phyloP scores from a whole-genome alignment of 2,888 invertebrate species.

The Epicampocera succincta region DNA sequence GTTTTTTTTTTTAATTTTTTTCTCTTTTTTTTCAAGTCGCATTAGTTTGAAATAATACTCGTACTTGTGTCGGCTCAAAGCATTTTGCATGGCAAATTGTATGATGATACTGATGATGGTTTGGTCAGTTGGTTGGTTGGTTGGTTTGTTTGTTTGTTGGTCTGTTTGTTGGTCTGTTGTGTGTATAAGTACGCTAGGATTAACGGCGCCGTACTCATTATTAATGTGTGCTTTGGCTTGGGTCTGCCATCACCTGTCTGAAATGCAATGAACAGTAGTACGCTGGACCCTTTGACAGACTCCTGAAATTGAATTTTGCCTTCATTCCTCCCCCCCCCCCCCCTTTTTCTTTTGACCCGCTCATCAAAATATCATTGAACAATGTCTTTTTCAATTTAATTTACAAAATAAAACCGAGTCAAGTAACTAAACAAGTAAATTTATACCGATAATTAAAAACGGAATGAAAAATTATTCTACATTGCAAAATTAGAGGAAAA shows the following conservation, averaged over 20 bases:
- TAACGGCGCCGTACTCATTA: conserved; percentile 69
- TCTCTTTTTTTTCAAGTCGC: conserved; percentile 43
- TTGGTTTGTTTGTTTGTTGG: not conserved
- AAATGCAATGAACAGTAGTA: conserved; percentile 55
- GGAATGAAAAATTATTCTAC: no score
- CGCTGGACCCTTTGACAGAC: conserved; percentile 14
- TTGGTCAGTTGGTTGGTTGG: conserved; percentile 4
- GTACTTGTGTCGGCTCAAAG: conserved; percentile 9
- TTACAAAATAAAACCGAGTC: no score
- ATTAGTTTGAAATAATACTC: conserved; percentile 55
- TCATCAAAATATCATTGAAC: not conserved
- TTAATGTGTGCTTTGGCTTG: conserved; percentile 57
- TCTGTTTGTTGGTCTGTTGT: not conserved
- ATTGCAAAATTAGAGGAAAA: no score
- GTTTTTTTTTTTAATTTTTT: conserved; percentile 12
- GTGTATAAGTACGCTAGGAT: conserved; percentile 52
- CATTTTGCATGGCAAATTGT: conserved; percentile 42
- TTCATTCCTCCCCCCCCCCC: not conserved
- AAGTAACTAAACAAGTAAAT: no score
- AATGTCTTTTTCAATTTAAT: no score
- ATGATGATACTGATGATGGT: conserved; percentile 26
- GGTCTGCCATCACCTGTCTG: conserved; percentile 35
- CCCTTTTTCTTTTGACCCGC: not conserved
- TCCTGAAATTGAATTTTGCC: conserved; percentile 35
- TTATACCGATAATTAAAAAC: no score